Base-by-base conservation (phyloP, 2,888 invertebrate species). In the Hirtodrosophila confusa region DNA sequence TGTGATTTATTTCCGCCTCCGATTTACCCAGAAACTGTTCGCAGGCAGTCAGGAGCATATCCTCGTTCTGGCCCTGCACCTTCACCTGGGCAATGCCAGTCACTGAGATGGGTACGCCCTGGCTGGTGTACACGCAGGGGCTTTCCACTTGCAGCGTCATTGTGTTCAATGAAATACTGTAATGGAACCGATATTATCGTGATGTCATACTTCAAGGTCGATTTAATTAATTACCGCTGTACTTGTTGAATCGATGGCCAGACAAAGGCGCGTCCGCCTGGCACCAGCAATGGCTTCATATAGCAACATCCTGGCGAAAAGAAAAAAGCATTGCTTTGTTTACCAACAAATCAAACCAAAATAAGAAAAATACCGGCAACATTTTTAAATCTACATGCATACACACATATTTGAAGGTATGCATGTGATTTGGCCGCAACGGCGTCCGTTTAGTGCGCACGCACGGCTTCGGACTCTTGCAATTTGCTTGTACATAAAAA, bases 141-240 rank as follows among this genome's bases (percentile, higher is more conserved):
- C 97, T 97, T 91, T 98, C 97, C 56, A 99, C 98, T 92, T 97
- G 97, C 54, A 99, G 94, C 2, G 98, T 99, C 98, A 99, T 98
- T 0, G 98, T 98, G 92, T 98, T 99, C 80, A 99, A 93, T 5
- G 98, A 98, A 90, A 99, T 97, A 91, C 98, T 96, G 89, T 10
- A 50, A 11, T 7, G 12, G 0, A 51, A 10, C 27, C 3, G 12
- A n/a, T 8, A 41, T 51, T 37, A 31, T 27, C 7, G 6, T 57
- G 56, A 65, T 56, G 56, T 60, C 55, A 64, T 41, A 4, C 11
- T 31, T 33, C n/a, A 72, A 57, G 54, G 67, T 65, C 47, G 45
- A 56, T 36, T 62, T 9, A 36, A 67, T 68, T 50, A 64, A 61
- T 51, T 91, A 95, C 95, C 95, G 94, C 91, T 97, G 96, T 56